Evolutionary conservation across 2,888 invertebrate genomes (phyloP), one percentile per base, ranked within the genome.

Genomic region (Eristalinus aeneus): DNA sequence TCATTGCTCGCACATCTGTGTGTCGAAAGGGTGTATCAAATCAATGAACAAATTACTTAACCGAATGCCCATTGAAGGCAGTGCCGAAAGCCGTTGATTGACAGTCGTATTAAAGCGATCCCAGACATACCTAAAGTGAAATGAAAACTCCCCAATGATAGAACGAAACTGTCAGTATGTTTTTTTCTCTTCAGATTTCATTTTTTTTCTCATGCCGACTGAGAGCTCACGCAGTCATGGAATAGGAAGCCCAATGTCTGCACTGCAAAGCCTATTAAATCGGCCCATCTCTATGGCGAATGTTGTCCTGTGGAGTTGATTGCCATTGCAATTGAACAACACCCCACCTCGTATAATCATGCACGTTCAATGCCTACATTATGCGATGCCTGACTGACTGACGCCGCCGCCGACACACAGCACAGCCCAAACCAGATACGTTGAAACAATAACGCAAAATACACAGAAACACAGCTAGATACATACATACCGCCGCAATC

Each of bases 231-330:
- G 68, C 80, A 76, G 67, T 64, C 61, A 75, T 76, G 72, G 72
- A 36, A 39, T 71, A 56, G 68, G 60, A 22, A 27, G 23, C 56
- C 23, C 56, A 73, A 69, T 76, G 61, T 77, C 82, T 77, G 64
- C 72, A 56, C 77, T 69, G 73, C 68, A 79, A 74, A 79, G 74
- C 80, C 81, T 81, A 86, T 81, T 74, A 86, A 85, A 76, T 72
- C 75, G 76, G 76, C 75, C 84, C 71, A 80, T 72, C 75, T 74
- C 69, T 64, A 46, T 56, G 69, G 67, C 69, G 56, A 82, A 54
- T 74, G 82, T 78, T 75, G 69, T 86, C 86, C 82, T 86, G 86
- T 39, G 32, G 82, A 82, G 86, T 77, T 86, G 86, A 86, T 86
- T 86, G 78, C 86, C 65, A 82, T 78, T 82, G 86, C 86, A 86